phyloP scores from a whole-genome alignment of 2,888 invertebrate species.

The Palloptera scutellata region DNA sequence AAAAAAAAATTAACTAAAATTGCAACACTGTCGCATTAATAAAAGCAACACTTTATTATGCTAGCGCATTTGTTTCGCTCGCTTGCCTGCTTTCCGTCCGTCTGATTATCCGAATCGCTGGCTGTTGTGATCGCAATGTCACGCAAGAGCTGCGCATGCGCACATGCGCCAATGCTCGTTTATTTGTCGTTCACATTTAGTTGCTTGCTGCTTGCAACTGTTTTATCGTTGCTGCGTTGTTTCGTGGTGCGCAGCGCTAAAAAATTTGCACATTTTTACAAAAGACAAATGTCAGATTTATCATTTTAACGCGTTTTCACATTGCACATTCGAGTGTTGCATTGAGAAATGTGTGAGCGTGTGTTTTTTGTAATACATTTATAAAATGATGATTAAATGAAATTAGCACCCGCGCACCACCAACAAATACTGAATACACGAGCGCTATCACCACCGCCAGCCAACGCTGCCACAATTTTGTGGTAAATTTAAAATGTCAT shows the following conservation, averaged over 20 bases:
- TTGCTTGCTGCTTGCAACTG: not conserved
- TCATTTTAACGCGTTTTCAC: constrained; percentile 27
- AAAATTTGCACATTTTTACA: not conserved
- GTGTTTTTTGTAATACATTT: too few relatives aligned
- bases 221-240: constrained; percentile 3
- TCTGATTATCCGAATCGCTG: not conserved
- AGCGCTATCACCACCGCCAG: not conserved
- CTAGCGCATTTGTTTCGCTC: not conserved
- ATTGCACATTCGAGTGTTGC: too few relatives aligned
- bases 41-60: constrained; percentile 29
- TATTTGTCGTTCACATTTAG: not conserved
- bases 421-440: not conserved
- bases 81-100: not conserved
- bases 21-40: constrained; percentile 27
- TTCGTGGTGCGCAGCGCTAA: too few relatives aligned
- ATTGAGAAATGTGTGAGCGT: too few relatives aligned
- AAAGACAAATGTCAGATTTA: constrained; percentile 30
- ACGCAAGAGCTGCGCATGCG: constrained; percentile 28
- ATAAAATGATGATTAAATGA: constrained; percentile 5
- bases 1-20: constrained; percentile 10
- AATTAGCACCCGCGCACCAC: constrained; percentile 30
- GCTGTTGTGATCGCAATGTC: constrained; percentile 14
- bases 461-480: not conserved
- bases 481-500: constrained; percentile 13
- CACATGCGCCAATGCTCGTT: constrained; percentile 19